Percentiles rank a stretch among this genome's conserved stretches.
Conservation (phyloP, 2,113 vertebrate species). For the Pseudois nayaur region DNA sequence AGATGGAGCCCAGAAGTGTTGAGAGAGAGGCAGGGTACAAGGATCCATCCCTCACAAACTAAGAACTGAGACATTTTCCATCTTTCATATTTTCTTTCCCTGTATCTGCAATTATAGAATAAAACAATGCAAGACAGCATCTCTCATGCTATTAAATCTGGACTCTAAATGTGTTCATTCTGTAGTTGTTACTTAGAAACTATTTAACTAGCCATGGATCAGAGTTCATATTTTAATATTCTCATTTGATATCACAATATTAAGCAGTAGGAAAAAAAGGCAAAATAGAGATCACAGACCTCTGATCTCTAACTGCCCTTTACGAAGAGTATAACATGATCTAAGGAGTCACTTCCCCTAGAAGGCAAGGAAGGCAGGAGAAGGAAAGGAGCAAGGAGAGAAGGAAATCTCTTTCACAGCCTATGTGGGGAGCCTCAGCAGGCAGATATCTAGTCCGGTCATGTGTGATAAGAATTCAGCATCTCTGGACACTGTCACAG, state of each 20-base stretch:
- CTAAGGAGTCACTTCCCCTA: background rate
- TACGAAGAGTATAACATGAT: background rate
- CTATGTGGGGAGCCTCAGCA: too few relatives aligned
- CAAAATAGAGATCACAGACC: background rate
- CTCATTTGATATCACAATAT: background rate
- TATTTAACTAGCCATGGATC: background rate
- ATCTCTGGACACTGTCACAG: background rate
- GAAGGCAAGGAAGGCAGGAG: background rate
- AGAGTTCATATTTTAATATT: slow-evolving; percentile 41
- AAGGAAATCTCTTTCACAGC: background rate
- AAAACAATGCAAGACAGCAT: background rate
- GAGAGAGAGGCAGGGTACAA: background rate
- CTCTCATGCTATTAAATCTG: background rate
- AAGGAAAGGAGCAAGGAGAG: background rate
- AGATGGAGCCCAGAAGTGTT: rapidly evolving
- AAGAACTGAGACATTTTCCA: background rate
- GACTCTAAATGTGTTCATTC: background rate
- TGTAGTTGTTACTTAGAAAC: background rate
- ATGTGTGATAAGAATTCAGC: background rate
- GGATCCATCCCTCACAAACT: background rate
- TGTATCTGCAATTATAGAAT: background rate
- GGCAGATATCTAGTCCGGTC: background rate
- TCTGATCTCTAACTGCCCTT: background rate
- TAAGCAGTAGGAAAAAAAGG: background rate
- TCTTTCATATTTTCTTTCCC: background rate